Evolutionary conservation across 1,140 invertebrate species (phyloP), one percentile per base, ranked within the genome.

Genomic region (Polypedilum vanderplanki): DNA sequence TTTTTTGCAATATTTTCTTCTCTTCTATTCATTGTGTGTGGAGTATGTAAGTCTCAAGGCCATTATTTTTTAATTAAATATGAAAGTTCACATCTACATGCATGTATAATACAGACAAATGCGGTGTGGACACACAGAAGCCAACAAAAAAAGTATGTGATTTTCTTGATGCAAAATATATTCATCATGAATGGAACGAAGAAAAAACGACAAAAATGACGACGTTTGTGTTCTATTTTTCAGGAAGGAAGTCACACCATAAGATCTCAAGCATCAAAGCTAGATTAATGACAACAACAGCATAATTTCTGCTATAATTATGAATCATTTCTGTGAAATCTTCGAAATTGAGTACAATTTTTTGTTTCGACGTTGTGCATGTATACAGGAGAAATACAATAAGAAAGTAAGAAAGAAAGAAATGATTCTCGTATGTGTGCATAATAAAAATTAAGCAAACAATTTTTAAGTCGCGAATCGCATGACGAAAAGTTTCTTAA

Each of bases 1-100:
- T 57, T 57, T 57, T 57, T 57, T 57, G 46, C 46, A n/a, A 15
- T 15, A 57, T 15, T 57, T 12, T 57, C n/a, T 57, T 46, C n/a
- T n/a, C n/a, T n/a, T n/a, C n/a, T n/a, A n/a, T n/a, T n/a, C n/a
- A n/a, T 15, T 57, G 46, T n/a, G 46, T n/a, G 24, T 33, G 24
- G 24, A 33, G 24, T n/a, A n/a, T 46, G 41, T n/a, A 57, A 57
- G 46, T 57, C 46, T 57, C 46, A 57, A 57, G 46, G 46, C 46
- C 46, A 57, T 57, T 57, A 57, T 57, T 57, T 57, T 33, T 57
- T 57, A 57, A 57, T 57, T 57, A 57, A 57, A 57, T 57, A 57
- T 57, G n/a, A 57, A 57, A 57, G 46, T 57, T 57, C 46, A 57
- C 46, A 57, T 57, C 46, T 57, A 57, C 46, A 46, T 46, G 15